Base-by-base conservation (phyloP, 2,113 vertebrate species). In the Pogona vitticeps region DNA sequence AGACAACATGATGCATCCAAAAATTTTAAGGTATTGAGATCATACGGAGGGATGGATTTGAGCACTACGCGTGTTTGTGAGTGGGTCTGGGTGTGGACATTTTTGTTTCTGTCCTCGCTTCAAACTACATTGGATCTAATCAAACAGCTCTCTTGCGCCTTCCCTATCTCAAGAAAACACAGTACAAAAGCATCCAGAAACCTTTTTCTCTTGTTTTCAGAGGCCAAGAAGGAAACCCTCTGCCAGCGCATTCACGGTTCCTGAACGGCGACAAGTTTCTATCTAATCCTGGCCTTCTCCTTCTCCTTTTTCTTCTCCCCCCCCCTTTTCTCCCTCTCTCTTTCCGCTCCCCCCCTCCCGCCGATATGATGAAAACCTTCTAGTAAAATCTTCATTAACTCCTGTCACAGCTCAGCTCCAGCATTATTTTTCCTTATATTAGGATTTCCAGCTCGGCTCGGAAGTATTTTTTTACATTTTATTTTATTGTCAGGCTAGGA, bases 401-500 rank as follows among this genome's bases (percentile, higher is more conserved):
- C 91, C 90, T 91, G 90, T 89, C 75, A 76, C 85, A 92, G 84
- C 82, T 83, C 71, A 85, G 82, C 81, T 86, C 92, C 67, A 65
- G 65, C 71, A 23, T 92, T 91, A 81, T 83, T 91, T 92, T 89
- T 93, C 94, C 85, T 89, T 86, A 93, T 91, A 58, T 95, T 94
- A 94, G 93, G 90, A 90, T 88, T 93, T 92, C 91, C 79, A 52
- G 78, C 90, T 81, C 92, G 92, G 94, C 79, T 90, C 80, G 94
- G 96, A 95, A 90, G 65, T 31, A 68, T 87, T 31, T 86, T 73
- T 67, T 92, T 94, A n/a, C n/a, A 95, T 95, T 96, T 95, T 93
- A 94, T 96, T 96, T 96, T 96, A 95, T 95, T 95, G 94, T 93
- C 93, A 91, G 92, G 95, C 96, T 94, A 95, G 94, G 88, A 96